Base-by-base conservation (phyloP, 2,888 invertebrate genomes). In the Ethmia dodecea region DNA sequence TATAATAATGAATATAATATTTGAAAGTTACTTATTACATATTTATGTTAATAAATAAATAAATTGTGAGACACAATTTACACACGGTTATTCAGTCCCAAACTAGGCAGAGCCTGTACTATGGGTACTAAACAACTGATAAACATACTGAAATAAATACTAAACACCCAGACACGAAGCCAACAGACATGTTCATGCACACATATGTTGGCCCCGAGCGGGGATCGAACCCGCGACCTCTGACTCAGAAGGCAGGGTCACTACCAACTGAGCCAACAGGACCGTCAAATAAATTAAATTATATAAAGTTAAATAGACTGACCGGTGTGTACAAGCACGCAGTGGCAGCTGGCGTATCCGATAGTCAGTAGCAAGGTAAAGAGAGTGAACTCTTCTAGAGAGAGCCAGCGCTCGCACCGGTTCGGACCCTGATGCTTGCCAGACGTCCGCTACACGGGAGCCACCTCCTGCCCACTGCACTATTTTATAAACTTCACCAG, bases 401-500 rank as follows among this genome's bases (percentile, higher is more conserved):
- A 91, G 77, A 25, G 89, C 88, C 38, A 91, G 78, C 10, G 88
- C 88, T 22, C 89, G 72, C 31, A 91, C 84, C 1, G 88, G 79
- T 55, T 89, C 89, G 4, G 83, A 76, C 16, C 81, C 79, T 20
- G 89, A 88, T 24, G 88, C 89, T 34, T 78, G 84, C 81, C 90
- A 89, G 29, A 89, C 81, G 49, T 90, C 90, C 11, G 89, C 86
- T 31, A 90, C 79, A 34, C 84, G 75, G 3, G 87, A 84, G 27
- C 83, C 83, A 32, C 87, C 88, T 15, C 88, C 88, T 28, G 78
- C 75, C 89, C 90, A 90, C 47, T 91, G 90, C 28, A 90, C 89
- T 63, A 91, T 83, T 62, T 91, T 91, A 68, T 90, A 90, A 27
- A 91, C 86, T 41, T 88, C 86, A 1, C 90, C 90, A 33, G 84